Evolutionary conservation across 1,140 invertebrate species (phyloP).

Genomic region (Cotesia vestalis): DNA sequence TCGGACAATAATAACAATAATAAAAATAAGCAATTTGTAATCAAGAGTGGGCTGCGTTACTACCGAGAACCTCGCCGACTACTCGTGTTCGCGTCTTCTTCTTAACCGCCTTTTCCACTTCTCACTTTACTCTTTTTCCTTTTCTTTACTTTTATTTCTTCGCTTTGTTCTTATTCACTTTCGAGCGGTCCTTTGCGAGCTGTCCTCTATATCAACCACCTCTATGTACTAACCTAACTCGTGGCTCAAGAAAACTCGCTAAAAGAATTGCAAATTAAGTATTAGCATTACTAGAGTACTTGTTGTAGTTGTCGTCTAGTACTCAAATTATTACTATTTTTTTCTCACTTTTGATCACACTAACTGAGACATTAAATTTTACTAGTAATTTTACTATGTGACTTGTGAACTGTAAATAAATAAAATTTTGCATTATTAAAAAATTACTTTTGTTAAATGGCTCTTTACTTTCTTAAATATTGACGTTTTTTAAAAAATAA

Average conservation of each 20-base stretch:
- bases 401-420: too few relatives aligned
- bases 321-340: constrained; percentile 56
- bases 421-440: too few relatives aligned
- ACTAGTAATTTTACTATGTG: too few relatives aligned
- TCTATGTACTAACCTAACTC: constrained; percentile 18
- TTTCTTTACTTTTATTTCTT: background rate
- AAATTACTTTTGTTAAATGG: too few relatives aligned
- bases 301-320: constrained; percentile 44
- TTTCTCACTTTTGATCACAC: background rate
- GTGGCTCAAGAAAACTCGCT: constrained; percentile 39
- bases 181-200: background rate
- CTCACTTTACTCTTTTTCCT: constrained; percentile 8
- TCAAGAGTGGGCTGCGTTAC: constrained; percentile 59
- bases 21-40: constrained; percentile 67
- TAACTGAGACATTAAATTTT: too few relatives aligned
- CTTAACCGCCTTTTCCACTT: too few relatives aligned
- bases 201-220: too few relatives aligned
- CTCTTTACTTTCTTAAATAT: too few relatives aligned
- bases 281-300: constrained; percentile 51
- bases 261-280: constrained; percentile 60
- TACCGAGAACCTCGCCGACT: constrained; percentile 50
- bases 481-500: too few relatives aligned
- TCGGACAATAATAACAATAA: constrained; percentile 28
- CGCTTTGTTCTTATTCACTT: constrained; percentile 6
- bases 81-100: too few relatives aligned